A percentile compares a stretch with the other conserved stretches of the same genome.
Conservation (phyloP, 2,888 invertebrate species). For the Synergus japonicus region DNA sequence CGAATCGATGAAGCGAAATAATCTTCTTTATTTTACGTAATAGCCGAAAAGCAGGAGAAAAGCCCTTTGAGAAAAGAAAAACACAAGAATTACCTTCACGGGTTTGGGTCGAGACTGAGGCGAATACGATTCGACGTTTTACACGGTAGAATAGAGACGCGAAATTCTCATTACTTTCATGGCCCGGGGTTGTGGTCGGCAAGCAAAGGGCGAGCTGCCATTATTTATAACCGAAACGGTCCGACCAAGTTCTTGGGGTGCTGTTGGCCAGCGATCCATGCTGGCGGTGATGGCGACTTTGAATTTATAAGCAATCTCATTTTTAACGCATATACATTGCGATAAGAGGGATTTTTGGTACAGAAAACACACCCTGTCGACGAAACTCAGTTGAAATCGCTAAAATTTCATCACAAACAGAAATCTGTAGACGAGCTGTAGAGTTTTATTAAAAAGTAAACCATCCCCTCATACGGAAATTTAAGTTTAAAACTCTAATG, state of each 20-base stretch:
- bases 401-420: background rate
- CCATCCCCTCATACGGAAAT: background rate
- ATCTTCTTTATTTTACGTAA: constrained; percentile 39
- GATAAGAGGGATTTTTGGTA: constrained; percentile 63
- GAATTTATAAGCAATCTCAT: constrained; percentile 56
- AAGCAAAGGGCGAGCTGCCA: constrained; percentile 59
- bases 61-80: constrained; percentile 32
- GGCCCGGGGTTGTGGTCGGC: constrained; percentile 44
- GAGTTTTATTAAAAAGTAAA: background rate
- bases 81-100: constrained; percentile 17
- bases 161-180: constrained; percentile 66
- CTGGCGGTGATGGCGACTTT: constrained; percentile 48
- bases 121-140: constrained; percentile 43
- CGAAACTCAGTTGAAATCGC: background rate
- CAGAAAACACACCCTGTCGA: constrained; percentile 58
- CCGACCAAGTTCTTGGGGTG: constrained; percentile 61
- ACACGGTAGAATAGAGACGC: constrained; percentile 55
- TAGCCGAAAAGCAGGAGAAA: constrained; percentile 41
- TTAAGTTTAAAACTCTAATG: background rate
- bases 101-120: background rate
- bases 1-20: constrained; percentile 31
- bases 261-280: constrained; percentile 45
- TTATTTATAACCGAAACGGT: constrained; percentile 68
- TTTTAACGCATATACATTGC: constrained; percentile 52
- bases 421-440: background rate